Evolutionary conservation across 2,113 vertebrate genomes (phyloP), one percentile per base, ranked within the genome.

Genomic region (Aptenodytes patagonicus): DNA sequence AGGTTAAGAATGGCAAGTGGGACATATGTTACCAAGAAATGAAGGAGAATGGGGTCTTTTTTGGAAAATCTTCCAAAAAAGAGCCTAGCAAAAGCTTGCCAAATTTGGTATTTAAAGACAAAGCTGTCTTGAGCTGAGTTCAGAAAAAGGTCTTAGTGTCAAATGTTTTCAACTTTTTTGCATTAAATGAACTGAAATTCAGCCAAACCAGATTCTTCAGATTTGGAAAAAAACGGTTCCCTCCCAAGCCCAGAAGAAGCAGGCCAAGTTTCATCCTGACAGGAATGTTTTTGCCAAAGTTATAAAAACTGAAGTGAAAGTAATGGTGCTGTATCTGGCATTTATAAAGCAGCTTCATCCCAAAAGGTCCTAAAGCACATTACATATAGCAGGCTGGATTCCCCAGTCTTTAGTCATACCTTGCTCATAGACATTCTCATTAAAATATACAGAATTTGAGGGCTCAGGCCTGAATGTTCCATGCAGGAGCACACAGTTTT

Each of bases 301-400:
- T 89, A 25, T 93, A 95, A 97, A 96, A 89, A 9, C 83, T 91
- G 93, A 96, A 95, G 87, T 89, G 93, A 97, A 95, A 94, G 93
- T 95, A 89, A 89, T 58, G 73, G 73, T 90, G 70, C 77, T 95
- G 40, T 91, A 72, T 89, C 89, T 95, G 96, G 94, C 93, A 29
- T 88, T 92, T 95, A 79, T 69, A 76, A 82, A 91, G 49, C 49
- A 40, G 38, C 58, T 89, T 76, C 89, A 69, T 89, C 89, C 73
- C 77, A 31, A 34, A 95, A 96, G 73, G 32, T 93, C 83, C 69
- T 70, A 24, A 84, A 95, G 31, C 44, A 52, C 66, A 44, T 91
- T 80, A 29, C 77, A 69, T 76, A 28, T 0, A 89, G 44, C 49
- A 79, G 89, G 61, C 87, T 96, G 78, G 58, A 79, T 95, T 95